Evolutionary conservation across 2,797 vertebrate genomes (phyloP).

Genomic region (Pteropus rufus): DNA sequence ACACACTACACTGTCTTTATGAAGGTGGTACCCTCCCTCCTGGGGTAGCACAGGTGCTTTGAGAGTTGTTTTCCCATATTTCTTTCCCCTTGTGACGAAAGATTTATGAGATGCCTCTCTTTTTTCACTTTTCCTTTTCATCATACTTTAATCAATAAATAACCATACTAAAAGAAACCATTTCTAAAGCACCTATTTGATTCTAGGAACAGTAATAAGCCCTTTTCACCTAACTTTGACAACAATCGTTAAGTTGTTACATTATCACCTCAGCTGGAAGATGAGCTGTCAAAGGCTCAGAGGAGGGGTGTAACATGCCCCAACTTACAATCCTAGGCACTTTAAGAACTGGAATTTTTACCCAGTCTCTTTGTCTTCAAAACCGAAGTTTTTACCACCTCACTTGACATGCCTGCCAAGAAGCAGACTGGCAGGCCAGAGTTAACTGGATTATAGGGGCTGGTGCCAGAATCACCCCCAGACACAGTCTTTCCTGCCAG

Average conservation of each 20-base stretch:
- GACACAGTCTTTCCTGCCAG: not conserved
- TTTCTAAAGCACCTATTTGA: not conserved
- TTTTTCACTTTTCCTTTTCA: not conserved
- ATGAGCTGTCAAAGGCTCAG: not conserved
- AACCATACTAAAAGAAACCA: not conserved
- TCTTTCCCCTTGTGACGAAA: not conserved
- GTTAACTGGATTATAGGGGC: not conserved
- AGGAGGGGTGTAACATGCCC: not conserved
- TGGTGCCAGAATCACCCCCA: too few species aligned
- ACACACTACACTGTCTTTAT: not conserved
- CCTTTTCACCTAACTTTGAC: not conserved
- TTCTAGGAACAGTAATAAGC: not conserved
- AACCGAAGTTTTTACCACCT: not conserved
- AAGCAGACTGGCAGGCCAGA: not conserved
- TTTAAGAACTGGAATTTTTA: not conserved
- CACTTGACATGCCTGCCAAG: not conserved
- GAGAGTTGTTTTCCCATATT: not conserved
- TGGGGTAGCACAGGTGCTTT: not conserved
- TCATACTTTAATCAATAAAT: not conserved
- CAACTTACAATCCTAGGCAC: not conserved
- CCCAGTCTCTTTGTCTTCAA: not conserved
- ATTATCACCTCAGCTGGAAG: not conserved
- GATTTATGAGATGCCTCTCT: not conserved
- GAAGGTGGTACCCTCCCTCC: not conserved
- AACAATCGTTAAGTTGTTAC: not conserved